Evolutionary conservation across 37 sponge, comb jelly and placozoan genomes (phyloP).

Genomic region (Ephydatia muelleri): DNA sequence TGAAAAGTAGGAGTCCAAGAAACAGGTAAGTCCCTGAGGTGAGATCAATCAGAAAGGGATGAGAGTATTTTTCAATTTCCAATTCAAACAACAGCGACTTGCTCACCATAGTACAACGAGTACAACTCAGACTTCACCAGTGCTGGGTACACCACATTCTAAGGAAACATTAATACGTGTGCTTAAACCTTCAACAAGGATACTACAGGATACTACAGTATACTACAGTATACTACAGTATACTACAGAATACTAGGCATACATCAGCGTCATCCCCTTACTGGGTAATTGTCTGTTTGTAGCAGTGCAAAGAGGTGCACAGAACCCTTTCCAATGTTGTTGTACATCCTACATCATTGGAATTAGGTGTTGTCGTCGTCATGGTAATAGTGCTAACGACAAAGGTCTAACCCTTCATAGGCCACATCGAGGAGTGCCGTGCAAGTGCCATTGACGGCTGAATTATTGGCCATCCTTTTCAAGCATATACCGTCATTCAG

Average conservation of each 20-base stretch:
- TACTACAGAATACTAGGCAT: too few relatives aligned
- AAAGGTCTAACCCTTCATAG: conserved; percentile 30
- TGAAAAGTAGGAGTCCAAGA: conserved; percentile 71
- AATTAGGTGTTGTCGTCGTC: too few relatives aligned
- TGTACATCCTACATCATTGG: conserved; percentile 52
- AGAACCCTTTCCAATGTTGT: conserved; percentile 55
- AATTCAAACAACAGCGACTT: not conserved
- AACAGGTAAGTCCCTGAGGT: conserved; percentile 59
- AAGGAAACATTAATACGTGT: not conserved
- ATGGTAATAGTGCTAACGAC: too few relatives aligned
- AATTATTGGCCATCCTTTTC: not conserved
- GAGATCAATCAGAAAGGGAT: not conserved
- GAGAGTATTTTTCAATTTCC: too few relatives aligned
- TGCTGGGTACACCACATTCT: conserved; percentile 35
- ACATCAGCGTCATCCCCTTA: conserved; percentile 28
- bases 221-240: too few relatives aligned
- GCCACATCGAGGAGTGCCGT: not conserved
- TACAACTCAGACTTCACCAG: not conserved
- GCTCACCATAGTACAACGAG: conserved; percentile 24
- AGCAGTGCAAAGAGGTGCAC: conserved; percentile 65
- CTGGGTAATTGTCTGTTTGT: conserved; percentile 86
- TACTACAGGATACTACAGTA: too few relatives aligned
- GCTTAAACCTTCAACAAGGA: not conserved
- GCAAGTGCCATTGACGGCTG: not conserved
- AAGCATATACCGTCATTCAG: too few relatives aligned